These are phyloP conservation scores for Sturmia bella DNA, from an alignment of 2,888 invertebrate genomes.

Conservation along the genomic window DNA sequence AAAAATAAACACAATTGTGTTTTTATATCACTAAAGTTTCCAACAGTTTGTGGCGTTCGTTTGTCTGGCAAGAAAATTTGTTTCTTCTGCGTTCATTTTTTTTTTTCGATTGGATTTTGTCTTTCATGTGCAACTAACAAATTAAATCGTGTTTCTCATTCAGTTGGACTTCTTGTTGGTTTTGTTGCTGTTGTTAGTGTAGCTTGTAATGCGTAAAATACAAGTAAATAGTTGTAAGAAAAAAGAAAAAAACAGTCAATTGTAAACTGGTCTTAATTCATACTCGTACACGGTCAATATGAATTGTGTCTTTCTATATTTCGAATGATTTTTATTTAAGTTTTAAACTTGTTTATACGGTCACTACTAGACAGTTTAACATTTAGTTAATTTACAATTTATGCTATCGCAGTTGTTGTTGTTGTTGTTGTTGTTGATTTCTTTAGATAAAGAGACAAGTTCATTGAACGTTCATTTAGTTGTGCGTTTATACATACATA, in stretches of 20 bases:
- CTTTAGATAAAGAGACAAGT: slow-evolving; percentile 52
- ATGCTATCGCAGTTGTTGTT: slow-evolving; percentile 18
- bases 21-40: background rate
- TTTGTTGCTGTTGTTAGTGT: too few species aligned
- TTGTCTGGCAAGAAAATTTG: slow-evolving; percentile 61
- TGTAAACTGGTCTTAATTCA: slow-evolving; percentile 65
- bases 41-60: slow-evolving; percentile 62
- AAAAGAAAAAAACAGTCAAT: slow-evolving; percentile 34
- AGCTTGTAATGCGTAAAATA: slow-evolving; percentile 58
- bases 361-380: slow-evolving; percentile 44
- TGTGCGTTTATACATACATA: background rate
- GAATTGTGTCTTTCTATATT: slow-evolving; percentile 46
- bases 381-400: slow-evolving; percentile 46
- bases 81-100: slow-evolving; percentile 25
- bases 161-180: background rate
- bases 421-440: slow-evolving; percentile 15
- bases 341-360: slow-evolving; percentile 51
- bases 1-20: too few species aligned
- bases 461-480: slow-evolving; percentile 65
- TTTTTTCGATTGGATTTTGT: slow-evolving; percentile 22
- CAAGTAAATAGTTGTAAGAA: slow-evolving; percentile 18
- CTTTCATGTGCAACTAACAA: slow-evolving; percentile 12
- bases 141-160: slow-evolving; percentile 36
- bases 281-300: slow-evolving; percentile 57
- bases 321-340: slow-evolving; percentile 16